Conservation (phyloP, 2,888 invertebrate genomes). For the Drosophila falleni region DNA sequence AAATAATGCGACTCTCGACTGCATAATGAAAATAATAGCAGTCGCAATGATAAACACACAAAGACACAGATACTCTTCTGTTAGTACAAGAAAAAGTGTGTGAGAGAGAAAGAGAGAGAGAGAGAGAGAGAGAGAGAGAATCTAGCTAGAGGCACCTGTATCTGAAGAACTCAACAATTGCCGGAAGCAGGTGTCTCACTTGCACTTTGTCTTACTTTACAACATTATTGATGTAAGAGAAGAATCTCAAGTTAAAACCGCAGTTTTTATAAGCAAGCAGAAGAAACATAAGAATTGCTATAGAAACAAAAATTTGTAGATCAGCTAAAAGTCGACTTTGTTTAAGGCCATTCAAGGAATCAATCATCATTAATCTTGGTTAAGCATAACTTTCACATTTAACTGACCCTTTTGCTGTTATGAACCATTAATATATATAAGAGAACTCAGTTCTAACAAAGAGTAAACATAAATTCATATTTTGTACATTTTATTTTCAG, state of each 20-base stretch:
- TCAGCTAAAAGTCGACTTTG: constrained; percentile 8
- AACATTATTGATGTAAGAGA: constrained; percentile 30
- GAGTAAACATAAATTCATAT: not conserved
- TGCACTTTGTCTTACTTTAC: constrained; percentile 47
- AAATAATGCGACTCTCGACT: constrained; percentile 42
- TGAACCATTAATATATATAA: constrained; percentile 6
- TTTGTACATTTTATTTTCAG: not conserved
- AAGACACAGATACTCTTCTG: constrained; percentile 18
- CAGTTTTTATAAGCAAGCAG: not conserved
- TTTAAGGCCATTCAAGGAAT: constrained; percentile 13
- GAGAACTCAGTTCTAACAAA: constrained; percentile 8
- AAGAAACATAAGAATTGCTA: not conserved
- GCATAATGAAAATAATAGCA: constrained; percentile 73
- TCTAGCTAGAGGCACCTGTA: constrained; percentile 30
- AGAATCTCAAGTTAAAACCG: constrained; percentile 11
- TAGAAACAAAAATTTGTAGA: not conserved
- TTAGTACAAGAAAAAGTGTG: constrained; percentile 3
- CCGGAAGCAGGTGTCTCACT: constrained; percentile 77
- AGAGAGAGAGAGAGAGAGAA: not conserved
- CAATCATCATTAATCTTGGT: constrained; percentile 48
- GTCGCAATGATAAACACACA: constrained; percentile 40
- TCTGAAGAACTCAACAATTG: constrained; percentile 31
- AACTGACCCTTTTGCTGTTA: constrained; percentile 10
- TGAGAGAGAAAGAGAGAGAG: no score
- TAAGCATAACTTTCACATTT: constrained; percentile 47